Evolutionary conservation across 2,888 invertebrate species (phyloP).

Genomic region (Mythimna impura): DNA sequence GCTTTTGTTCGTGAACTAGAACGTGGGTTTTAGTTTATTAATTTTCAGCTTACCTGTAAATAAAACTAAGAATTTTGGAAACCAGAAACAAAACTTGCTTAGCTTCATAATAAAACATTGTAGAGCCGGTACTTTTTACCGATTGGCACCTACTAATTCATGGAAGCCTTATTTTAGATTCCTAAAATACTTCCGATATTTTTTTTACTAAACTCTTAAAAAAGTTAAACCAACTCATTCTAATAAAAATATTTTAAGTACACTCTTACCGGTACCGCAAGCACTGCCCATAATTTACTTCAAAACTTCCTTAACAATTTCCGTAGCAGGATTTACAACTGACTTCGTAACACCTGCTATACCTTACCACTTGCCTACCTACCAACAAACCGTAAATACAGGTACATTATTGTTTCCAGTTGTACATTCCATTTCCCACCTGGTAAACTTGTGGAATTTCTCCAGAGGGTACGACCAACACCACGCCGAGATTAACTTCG

Average conservation of each 20-base stretch:
- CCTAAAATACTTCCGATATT: neutral
- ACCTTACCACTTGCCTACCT: neutral
- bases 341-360: slow-evolving; percentile 43
- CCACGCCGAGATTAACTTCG: slow-evolving; percentile 86
- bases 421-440: slow-evolving; percentile 89
- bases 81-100: neutral
- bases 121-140: neutral
- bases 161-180: neutral
- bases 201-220: neutral
- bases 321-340: slow-evolving; percentile 38
- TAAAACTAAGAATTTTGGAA: neutral
- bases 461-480: slow-evolving; percentile 86
- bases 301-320: slow-evolving; percentile 36
- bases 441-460: slow-evolving; percentile 90
- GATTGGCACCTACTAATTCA: too few species aligned
- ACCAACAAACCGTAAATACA: slow-evolving; percentile 20
- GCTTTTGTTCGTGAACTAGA: slow-evolving; percentile 62
- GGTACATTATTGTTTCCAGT: slow-evolving; percentile 77
- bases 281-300: slow-evolving; percentile 36
- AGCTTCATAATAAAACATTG: neutral
- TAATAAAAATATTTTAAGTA: neutral
- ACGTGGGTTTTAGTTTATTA: slow-evolving; percentile 41
- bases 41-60: slow-evolving; percentile 32
- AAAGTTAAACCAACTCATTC: neutral
- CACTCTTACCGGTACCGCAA: slow-evolving; percentile 1